Conservation (phyloP, 2,113 vertebrate genomes). For the Dissostichus mawsoni region DNA sequence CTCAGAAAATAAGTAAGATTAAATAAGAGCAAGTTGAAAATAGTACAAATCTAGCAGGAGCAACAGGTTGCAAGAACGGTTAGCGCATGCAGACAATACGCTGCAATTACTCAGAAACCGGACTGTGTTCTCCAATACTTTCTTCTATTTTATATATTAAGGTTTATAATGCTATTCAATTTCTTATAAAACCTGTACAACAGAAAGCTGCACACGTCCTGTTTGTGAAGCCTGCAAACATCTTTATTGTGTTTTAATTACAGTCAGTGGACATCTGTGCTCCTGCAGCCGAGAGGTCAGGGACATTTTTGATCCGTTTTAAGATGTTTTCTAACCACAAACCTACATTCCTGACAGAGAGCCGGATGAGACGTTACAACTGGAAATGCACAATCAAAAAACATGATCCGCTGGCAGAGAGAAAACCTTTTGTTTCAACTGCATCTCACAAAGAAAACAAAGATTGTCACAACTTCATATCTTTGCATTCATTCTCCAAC, state of each 20-base stretch:
- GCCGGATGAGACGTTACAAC: constrained; percentile 19
- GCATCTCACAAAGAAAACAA: not conserved
- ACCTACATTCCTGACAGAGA: constrained; percentile 20
- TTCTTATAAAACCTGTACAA: too few relatives aligned
- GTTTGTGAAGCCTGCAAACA: constrained; percentile 5
- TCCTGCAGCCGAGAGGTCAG: constrained; percentile 25
- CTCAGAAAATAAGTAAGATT: too few relatives aligned
- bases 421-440: constrained; percentile 3
- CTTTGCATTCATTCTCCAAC: not conserved
- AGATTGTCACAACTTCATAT: not conserved
- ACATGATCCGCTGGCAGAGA: constrained; percentile 32
- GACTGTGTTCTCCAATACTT: not conserved
- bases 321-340: constrained; percentile 34
- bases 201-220: not conserved
- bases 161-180: not conserved
- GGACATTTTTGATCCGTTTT: constrained; percentile 23
- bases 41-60: too few relatives aligned
- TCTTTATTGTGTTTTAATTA: constrained; percentile 44
- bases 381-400: constrained; percentile 10
- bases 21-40: too few relatives aligned
- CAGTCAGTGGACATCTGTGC: constrained; percentile 5
- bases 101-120: not conserved
- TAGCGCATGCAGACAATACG: not conserved
- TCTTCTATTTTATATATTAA: not conserved
- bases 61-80: too few relatives aligned